Conservation (phyloP, 2,113 vertebrate genomes). For the Fulica atra region DNA sequence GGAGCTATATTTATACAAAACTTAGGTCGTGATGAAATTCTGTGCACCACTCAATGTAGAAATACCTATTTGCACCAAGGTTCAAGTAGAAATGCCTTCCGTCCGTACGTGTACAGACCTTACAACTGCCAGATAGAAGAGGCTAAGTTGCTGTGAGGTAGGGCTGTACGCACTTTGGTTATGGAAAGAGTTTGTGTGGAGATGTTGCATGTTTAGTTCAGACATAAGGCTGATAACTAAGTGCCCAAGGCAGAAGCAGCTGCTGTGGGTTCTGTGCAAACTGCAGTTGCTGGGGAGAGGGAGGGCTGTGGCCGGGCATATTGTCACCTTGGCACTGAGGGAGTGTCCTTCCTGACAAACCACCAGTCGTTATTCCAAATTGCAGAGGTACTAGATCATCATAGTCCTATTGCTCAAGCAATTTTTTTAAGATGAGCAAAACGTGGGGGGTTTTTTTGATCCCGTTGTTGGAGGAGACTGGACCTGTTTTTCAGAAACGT, state of each 20-base stretch:
- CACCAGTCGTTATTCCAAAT: not conserved
- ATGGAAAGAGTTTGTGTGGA: not conserved
- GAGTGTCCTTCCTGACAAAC: not conserved
- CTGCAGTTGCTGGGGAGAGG: not conserved
- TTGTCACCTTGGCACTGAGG: not conserved
- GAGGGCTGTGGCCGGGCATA: not conserved
- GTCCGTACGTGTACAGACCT: not conserved
- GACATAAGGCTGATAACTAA: not conserved
- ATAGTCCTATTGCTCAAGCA: not conserved
- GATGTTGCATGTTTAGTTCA: not conserved
- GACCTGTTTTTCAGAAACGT: conserved; percentile 27
- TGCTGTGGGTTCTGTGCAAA: not conserved
- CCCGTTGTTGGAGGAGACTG: not conserved
- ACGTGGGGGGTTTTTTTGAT: not conserved
- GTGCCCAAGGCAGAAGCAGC: not conserved
- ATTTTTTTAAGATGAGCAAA: not conserved
- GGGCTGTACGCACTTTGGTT: not conserved
- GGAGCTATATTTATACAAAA: not conserved
- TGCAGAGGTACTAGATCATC: not conserved
- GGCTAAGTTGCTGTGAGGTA: not conserved
- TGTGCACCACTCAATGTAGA: not conserved
- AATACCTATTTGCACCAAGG: not conserved
- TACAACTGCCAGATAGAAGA: not conserved
- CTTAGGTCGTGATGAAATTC: not conserved
- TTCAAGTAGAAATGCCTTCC: not conserved